Evolutionary conservation across 2,888 invertebrate species (phyloP), one percentile per base, ranked within the genome.

Genomic region (Oligia latruncula): DNA sequence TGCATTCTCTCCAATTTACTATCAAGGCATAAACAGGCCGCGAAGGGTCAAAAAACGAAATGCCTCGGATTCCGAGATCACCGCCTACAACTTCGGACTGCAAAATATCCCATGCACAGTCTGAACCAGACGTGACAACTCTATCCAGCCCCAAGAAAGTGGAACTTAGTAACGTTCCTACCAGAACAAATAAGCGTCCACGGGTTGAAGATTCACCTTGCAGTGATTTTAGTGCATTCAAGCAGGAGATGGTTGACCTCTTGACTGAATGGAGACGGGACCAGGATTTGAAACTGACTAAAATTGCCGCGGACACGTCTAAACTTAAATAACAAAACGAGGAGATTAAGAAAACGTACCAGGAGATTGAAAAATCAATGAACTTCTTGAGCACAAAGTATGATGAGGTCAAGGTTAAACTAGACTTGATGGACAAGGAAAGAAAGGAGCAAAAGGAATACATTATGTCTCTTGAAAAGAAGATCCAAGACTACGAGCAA

Each of bases 361-460:
- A 60, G 60, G 60, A 40, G 68, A 70, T 29, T 29, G 20, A 52
- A 68, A 70, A 70, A 49, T 52, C 29, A 29, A 52, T 70, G 20
- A 67, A 67, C 4, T 46, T 43, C 40, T 66, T n/a, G 15, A 46
- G 46, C 17, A 17, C 4, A 46, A 67, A 67, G 46, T 46, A 46
- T 46, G 67, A 66, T 23, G 43, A 23, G 20, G 40, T 66, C 3
- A 66, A 66, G 43, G 6, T 23, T 23, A 66, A 40, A 23, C 43
- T 43, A 67, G 66, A 67, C 43, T 67, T 43, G 15, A 23, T 66
- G 15, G 66, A 43, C 23, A 43, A 66, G 43, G 64, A 43, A 43
- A 67, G n/a, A 43, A 67, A 67, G 15, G 46, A 67, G 17, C 46
- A 15, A 46, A 46, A 67, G 13, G 15, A 17, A n/a, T 67, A 17